These are phyloP conservation scores for Cyrtonyx montezumae DNA, from an alignment of 2,113 vertebrate species.

Conservation along the genomic window DNA sequence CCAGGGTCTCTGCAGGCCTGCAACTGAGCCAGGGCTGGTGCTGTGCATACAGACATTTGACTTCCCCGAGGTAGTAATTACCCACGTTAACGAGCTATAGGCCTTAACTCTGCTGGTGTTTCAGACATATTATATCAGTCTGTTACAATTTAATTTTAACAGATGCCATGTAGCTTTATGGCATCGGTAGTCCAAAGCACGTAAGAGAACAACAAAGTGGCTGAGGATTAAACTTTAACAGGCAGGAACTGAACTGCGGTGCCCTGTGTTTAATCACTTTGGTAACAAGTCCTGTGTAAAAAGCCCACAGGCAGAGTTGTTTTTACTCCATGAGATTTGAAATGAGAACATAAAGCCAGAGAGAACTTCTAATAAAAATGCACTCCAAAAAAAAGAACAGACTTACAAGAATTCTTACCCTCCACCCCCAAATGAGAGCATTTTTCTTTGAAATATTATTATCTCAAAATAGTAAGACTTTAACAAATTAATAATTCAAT, in stretches of 20 bases:
- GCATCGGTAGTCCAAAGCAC: neutral
- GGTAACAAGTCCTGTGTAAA: neutral
- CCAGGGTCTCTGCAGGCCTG: neutral
- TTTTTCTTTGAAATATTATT: neutral
- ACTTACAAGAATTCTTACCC: neutral
- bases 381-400: neutral
- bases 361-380: neutral
- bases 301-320: neutral
- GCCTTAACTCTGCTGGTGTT: neutral
- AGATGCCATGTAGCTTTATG: neutral
- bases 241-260: neutral
- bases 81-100: neutral
- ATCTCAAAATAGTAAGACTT: neutral
- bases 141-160: conserved; percentile 28
- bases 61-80: neutral
- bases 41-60: neutral
- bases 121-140: neutral
- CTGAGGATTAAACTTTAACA: conserved; percentile 36
- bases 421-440: neutral
- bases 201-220: neutral
- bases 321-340: neutral
- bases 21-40: accelerated
- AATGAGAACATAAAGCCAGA: neutral
- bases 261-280: neutral
- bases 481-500: neutral